Base-by-base conservation (phyloP, 2,113 vertebrate genomes). In the Limanda limanda region DNA sequence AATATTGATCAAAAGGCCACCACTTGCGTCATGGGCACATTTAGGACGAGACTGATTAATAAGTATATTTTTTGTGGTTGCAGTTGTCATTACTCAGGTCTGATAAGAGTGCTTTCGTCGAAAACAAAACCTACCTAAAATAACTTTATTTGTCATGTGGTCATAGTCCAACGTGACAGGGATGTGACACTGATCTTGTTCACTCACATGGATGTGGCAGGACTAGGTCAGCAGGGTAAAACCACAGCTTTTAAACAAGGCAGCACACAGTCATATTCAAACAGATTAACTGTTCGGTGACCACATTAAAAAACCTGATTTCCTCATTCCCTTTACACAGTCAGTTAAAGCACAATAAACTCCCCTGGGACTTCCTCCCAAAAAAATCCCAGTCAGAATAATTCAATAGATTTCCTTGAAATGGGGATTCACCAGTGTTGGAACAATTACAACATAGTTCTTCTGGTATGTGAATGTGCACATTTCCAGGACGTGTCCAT, bases 371-470 rank as follows among this genome's bases (percentile, higher is more conserved):
- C 69, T 91, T 91, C 85, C 85, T 70, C 79, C 13, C 73, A 68
- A 79, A 85, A 85, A 85, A 88, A 82, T 5, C 66, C 79, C 81
- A 17, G 35, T 47, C 5, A 42, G 1, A 54, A 59, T 60, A 78
- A 57, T 27, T 74, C 31, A 65, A 40, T 1, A 3, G 23, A 75
- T 83, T 91, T 90, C 82, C 85, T 81, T 79, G 68, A 65, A 85
- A 78, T 68, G 82, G 88, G 85, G 82, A 80, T 71, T 89, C 71
- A 77, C 86, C 31, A 0, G n/a, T 21, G 15, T 64, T 61, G 40
- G 45, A 60, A 79, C 65, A 56, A 18, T 56, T 37, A 56, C 60
- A 40, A 15, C 27, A 35, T 47, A 68, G 57, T 78, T 84, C 69
- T 60, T 58, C 64, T 52, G 61, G 17, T 56, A 63, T 25, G 55